Evolutionary conservation across 2,888 invertebrate species (phyloP).

Genomic region (Dendrolimus houi): DNA sequence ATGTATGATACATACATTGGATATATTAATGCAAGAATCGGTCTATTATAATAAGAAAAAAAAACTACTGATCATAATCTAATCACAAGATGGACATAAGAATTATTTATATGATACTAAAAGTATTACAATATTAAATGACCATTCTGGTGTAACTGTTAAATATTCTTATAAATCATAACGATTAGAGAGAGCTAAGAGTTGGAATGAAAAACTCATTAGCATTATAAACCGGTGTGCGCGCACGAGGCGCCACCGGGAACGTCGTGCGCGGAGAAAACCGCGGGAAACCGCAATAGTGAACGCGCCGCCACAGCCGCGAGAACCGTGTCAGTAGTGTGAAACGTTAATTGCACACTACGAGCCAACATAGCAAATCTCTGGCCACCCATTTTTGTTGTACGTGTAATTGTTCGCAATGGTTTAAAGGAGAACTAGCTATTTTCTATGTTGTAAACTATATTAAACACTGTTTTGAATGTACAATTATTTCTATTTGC

Average conservation of each 20-base stretch:
- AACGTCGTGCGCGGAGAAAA: slow-evolving; percentile 70
- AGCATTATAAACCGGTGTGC: slow-evolving; percentile 50
- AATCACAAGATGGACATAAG: too few relatives aligned
- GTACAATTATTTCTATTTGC: too few relatives aligned
- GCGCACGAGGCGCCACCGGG: slow-evolving; percentile 65
- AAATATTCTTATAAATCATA: slow-evolving; percentile 14
- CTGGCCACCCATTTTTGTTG: slow-evolving; percentile 26
- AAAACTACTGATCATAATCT: too few relatives aligned
- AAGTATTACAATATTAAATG: neutral
- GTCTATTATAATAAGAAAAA: too few relatives aligned
- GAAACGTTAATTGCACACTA: slow-evolving; percentile 66
- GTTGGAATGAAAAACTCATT: slow-evolving; percentile 47
- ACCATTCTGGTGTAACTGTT: slow-evolving; percentile 2
- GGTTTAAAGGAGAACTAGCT: too few relatives aligned
- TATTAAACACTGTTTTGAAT: too few relatives aligned
- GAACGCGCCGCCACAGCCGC: slow-evolving; percentile 45
- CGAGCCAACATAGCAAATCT: slow-evolving; percentile 35
- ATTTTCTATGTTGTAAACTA: too few relatives aligned
- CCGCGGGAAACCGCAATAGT: slow-evolving; percentile 72
- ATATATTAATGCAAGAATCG: too few relatives aligned
- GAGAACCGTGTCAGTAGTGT: slow-evolving; percentile 76
- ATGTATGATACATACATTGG: too few relatives aligned
- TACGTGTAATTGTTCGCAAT: slow-evolving; percentile 5
- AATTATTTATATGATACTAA: neutral
- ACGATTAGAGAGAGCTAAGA: slow-evolving; percentile 36